Percentiles rank a stretch among this genome's conserved stretches.
These are phyloP conservation scores for Zaprionus ghesquierei DNA, from an alignment of 1,140 invertebrate species.

Conservation along the genomic window DNA sequence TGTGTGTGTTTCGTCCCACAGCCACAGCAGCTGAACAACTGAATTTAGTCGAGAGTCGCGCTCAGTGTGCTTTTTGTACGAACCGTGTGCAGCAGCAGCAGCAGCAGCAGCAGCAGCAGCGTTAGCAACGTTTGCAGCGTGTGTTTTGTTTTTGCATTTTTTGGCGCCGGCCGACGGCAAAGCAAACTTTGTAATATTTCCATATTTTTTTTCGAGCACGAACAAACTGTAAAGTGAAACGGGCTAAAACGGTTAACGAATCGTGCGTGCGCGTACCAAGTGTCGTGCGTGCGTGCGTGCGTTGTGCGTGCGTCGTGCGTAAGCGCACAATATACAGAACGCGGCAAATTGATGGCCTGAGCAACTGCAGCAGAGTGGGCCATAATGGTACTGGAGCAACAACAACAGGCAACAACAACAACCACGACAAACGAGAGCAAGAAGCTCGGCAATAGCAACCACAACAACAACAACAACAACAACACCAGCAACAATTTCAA, in stretches of 20 bases:
- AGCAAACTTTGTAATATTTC: background rate
- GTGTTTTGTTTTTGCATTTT: conserved; percentile 29
- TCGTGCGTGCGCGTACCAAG: conserved; percentile 5
- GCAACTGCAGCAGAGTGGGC: conserved; percentile 32
- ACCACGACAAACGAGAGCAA: conserved; percentile 47
- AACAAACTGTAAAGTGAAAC: conserved; percentile 12
- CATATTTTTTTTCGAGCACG: conserved; percentile 42
- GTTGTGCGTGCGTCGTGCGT: conserved; percentile 5
- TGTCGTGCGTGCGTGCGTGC: conserved; percentile 20
- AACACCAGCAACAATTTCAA: conserved; percentile 26
- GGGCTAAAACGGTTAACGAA: conserved; percentile 15
- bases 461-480: conserved; percentile 24
- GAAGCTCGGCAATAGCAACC: conserved; percentile 44
- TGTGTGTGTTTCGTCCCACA: background rate
- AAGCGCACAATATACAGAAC: too few species aligned
- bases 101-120: background rate
- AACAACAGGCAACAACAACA: conserved; percentile 35
- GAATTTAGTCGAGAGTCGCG: conserved; percentile 2
- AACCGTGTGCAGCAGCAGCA: background rate
- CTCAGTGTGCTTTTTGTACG: conserved; percentile 3
- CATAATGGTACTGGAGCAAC: conserved; percentile 80
- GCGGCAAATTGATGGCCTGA: conserved; percentile 38
- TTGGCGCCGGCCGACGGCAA: conserved; percentile 54
- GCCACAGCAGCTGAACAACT: too few species aligned
- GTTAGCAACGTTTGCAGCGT: conserved; percentile 12